Base-by-base conservation (phyloP, 2,113 vertebrate genomes). In the Holacanthus passer region DNA sequence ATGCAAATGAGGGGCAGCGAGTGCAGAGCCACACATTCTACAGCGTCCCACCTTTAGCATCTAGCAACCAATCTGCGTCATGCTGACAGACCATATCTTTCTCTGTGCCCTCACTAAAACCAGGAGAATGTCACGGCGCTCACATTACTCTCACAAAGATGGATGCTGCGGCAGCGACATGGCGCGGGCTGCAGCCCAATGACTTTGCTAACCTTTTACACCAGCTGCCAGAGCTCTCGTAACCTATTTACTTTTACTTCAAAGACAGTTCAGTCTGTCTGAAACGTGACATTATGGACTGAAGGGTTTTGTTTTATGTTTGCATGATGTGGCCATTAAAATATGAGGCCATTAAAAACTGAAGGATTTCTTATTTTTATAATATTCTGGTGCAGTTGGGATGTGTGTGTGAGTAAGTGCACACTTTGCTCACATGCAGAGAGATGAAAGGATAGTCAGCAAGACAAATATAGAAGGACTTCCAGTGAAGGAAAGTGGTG, bases 201-300 rank as follows among this genome's bases (percentile, higher is more conserved):
- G 88, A 92, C 86, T 91, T 73, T 43, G 27, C 87, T 90, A 92
- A 93, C 91, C 90, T 92, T 92, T 94, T 82, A 74, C 65, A 83
- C 60, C 71, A 82, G 92, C 93, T 89, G 89, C 89, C 43, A 85
- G 58, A 56, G 53, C 73, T 87, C 84, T 87, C 84, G 82, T 84
- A 86, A 90, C 81, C 85, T 88, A 79, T 93, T 91, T 91, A 87
- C 67, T 86, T 35, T 45, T 52, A 64, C 47, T 81, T 85, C 55
- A 73, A 89, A 80, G 89, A 88, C 87, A 70, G 74, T 82, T 87
- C 60, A 73, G 50, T 80, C 78, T 82, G 84, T 79, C 83, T 81
- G 73, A 77, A 80, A 31, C 48, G 76, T 86, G 84, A 64, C 65
- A 76, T 27, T 69, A 88, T 60, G 1, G 53, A 39, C 86, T 80